Evolutionary conservation across 2,888 invertebrate species (phyloP), one percentile per base, ranked within the genome.

Genomic region (Geotrupes spiniger): DNA sequence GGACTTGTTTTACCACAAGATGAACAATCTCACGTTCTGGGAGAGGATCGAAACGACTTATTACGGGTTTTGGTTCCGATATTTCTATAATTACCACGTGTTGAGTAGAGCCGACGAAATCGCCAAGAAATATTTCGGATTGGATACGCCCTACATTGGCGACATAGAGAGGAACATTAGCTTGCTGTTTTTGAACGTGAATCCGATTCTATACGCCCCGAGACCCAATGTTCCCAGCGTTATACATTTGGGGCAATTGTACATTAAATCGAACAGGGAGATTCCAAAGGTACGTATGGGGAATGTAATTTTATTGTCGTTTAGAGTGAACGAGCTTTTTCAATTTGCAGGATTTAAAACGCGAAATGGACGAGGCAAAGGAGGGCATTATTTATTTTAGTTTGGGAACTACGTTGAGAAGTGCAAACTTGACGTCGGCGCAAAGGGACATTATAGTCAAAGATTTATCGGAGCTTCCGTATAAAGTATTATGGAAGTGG

Each of bases 331-430:
- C n/a, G n/a, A n/a, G n/a, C n/a, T n/a, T n/a, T n/a, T n/a, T n/a
- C n/a, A n/a, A n/a, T n/a, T 45, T 39, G 11, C 15, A 50, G 75
- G 78, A 81, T 63, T 63, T 82, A 1, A 71, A 79, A 65, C 66
- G 70, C 15, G 69, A 76, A 46, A 60, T 82, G 49, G 79, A 82
- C 53, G 66, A 71, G 5, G 74, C 81, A 1, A 72, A 69, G 40
- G 55, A 80, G 36, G 82, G 82, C 1, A 78, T 77, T 0, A 71
- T 82, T 1, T 79, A 79, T 50, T 76, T 82, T 52, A 81, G 78
- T 55, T 76, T 84, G 61, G 84, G 83, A 1, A 79, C 83, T 0
- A 77, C 79, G 52, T 70, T 82, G 0, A 73, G 76, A 44, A 79
- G 79, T 52, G 70, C 64, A 8, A 63, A 68, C 45, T 61, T 76